These are phyloP conservation scores for Eilema sororculum DNA, from an alignment of 2,888 invertebrate species.

Conservation along the genomic window DNA sequence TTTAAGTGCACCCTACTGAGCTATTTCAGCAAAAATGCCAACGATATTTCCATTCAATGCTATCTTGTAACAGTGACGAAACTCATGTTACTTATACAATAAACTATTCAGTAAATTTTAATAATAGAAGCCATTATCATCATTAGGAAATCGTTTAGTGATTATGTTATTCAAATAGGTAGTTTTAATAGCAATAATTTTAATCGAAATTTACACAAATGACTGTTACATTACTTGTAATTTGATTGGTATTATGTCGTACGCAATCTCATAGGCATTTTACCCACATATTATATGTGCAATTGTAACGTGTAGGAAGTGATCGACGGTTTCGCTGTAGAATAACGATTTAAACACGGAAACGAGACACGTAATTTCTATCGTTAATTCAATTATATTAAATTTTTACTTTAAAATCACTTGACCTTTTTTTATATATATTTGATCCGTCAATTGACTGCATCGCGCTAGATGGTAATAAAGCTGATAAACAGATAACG, in stretches of 20 bases:
- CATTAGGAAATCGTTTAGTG: constrained; percentile 11
- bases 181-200: background rate
- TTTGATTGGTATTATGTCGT: background rate
- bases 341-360: background rate
- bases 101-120: constrained; percentile 19
- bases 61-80: constrained; percentile 22
- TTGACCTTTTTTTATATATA: too few relatives aligned
- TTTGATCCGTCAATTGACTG: too few relatives aligned
- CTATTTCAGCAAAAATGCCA: constrained; percentile 37
- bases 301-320: background rate
- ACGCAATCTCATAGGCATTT: too few relatives aligned
- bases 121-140: constrained; percentile 13
- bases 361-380: background rate
- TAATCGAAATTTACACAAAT: constrained; percentile 3
- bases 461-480: too few relatives aligned
- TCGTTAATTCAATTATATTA: too few relatives aligned
- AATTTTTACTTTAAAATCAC: background rate
- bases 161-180: background rate
- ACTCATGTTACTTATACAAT: constrained; percentile 42
- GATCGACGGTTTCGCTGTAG: background rate
- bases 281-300: background rate
- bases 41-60: constrained; percentile 11
- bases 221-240: background rate
- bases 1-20: constrained; percentile 39
- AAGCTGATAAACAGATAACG: background rate